phyloP scores from a whole-genome alignment of 1,140 invertebrate species.

The Drosophila pseudoananassae region DNA sequence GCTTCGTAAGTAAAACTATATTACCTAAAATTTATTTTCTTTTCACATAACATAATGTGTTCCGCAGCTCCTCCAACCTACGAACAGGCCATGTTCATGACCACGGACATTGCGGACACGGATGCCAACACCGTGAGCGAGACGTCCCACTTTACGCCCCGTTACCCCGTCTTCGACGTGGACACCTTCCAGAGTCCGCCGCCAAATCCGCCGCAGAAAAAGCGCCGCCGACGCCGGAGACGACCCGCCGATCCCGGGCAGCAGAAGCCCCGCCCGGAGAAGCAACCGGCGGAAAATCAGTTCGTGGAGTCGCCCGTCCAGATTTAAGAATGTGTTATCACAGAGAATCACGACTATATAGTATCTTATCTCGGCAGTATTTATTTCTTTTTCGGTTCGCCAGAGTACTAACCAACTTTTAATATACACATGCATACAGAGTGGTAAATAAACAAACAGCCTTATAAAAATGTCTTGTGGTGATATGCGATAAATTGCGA shows the following conservation, averaged over 20 bases:
- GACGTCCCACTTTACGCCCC: slow-evolving; percentile 66
- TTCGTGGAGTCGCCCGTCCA: slow-evolving; percentile 70
- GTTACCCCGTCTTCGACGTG: slow-evolving; percentile 79
- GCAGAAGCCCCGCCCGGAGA: slow-evolving; percentile 29
- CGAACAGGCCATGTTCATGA: slow-evolving; percentile 81
- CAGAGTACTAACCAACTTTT: slow-evolving; percentile 36
- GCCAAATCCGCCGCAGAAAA: slow-evolving; percentile 71
- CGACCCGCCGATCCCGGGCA: slow-evolving; percentile 39
- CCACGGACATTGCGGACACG: slow-evolving; percentile 74
- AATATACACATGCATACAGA: slow-evolving; percentile 19
- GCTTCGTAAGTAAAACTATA: slow-evolving; percentile 54
- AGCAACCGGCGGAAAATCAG: slow-evolving; percentile 55
- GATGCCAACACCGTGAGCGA: slow-evolving; percentile 75
- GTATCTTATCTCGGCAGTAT: slow-evolving; percentile 69
- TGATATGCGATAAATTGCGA: slow-evolving; percentile 33
- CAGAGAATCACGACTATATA: slow-evolving; percentile 22
- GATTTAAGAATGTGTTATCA: slow-evolving; percentile 49
- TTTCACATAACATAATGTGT: not conserved
- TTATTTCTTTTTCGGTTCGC: slow-evolving; percentile 34
- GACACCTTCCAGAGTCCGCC: slow-evolving; percentile 68
- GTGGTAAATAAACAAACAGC: slow-evolving; percentile 48
- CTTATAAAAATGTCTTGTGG: slow-evolving; percentile 36
- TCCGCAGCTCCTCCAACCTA: slow-evolving; percentile 74
- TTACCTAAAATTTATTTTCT: not conserved
- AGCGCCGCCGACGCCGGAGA: slow-evolving; percentile 55